Evolutionary conservation across 1,140 invertebrate species (phyloP).

Genomic region (Hetaerina americana): DNA sequence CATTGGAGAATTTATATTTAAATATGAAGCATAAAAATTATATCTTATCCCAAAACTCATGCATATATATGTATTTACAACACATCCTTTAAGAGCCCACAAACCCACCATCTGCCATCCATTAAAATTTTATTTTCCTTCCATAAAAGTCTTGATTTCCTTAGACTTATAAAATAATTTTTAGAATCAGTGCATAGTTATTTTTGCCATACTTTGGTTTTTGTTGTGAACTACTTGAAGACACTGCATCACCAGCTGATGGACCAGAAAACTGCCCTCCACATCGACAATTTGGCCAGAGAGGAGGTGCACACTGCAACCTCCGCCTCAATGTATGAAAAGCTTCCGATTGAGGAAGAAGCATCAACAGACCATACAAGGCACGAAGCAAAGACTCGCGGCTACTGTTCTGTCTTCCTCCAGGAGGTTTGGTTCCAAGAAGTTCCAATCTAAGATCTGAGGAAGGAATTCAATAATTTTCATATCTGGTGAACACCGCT

Average conservation of each 20-base stretch:
- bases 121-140: too few relatives aligned
- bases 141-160: too few relatives aligned
- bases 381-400: constrained; percentile 54
- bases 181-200: too few relatives aligned
- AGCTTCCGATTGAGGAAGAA: constrained; percentile 93
- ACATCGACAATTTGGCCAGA: neutral
- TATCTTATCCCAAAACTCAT: too few relatives aligned
- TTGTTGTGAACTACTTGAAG: too few relatives aligned
- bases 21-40: too few relatives aligned
- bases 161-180: too few relatives aligned
- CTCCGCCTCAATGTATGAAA: constrained; percentile 78
- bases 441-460: constrained; percentile 84
- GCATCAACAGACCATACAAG: constrained; percentile 92
- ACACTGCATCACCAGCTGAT: neutral
- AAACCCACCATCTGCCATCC: too few relatives aligned
- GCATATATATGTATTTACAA: too few relatives aligned
- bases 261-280: neutral
- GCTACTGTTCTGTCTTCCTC: constrained; percentile 40
- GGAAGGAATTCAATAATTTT: too few relatives aligned
- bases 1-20: too few relatives aligned
- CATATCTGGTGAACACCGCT: constrained; percentile 5
- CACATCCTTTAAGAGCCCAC: too few relatives aligned
- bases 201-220: neutral
- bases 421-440: constrained; percentile 62
- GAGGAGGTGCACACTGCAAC: constrained; percentile 70